Evolutionary conservation across 1,140 invertebrate species (phyloP), one percentile per base, ranked within the genome.

Genomic region (Bombus waltoni): DNA sequence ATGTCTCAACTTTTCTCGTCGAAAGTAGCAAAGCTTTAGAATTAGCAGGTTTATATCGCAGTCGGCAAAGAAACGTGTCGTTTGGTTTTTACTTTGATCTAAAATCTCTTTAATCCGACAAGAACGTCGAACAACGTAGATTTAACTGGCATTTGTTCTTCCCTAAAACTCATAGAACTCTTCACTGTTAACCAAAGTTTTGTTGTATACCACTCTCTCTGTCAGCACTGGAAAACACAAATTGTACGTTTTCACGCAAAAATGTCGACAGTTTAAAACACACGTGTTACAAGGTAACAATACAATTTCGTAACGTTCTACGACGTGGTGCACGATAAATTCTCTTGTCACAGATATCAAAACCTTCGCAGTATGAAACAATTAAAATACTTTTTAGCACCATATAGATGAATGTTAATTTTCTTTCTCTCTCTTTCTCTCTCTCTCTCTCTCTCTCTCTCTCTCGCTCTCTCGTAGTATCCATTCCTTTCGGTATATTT

Each of bases 181-280:
- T 32, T 40, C n/a, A 8, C n/a, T 18, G n/a, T 18, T n/a, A 32
- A 66, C 15, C n/a, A 32, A 9, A 15, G 38, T 66, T 76, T n/a
- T 22, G 53, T 38, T 35, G 18, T 62, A 13, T 15, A 11, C 59
- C 62, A 53, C 47, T 53, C 22, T 59, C 8, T 47, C 32, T 66
- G 32, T 22, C 15, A 15, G 15, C 10, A 5, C 15, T 18, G 10
- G 66, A 79, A 79, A 79, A 79, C 32, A 66, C 65, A 44, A 28
- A 71, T 57, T 57, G 47, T 59, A n/a, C 44, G 35, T 32, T 59
- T 81, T 57, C 44, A 68, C 42, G 44, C 15, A n/a, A 40, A 71
- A 71, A 71, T n/a, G 66, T 47, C 65, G 28, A 25, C 35, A 53
- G 66, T 81, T 71, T 32, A 81, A 81, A 57, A 28, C 44, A 15